A percentile compares a stretch with the other conserved stretches of the same genome.
These are phyloP conservation scores for Ceratitis capitata DNA, from an alignment of 1,140 invertebrate species.

Conservation along the genomic window DNA sequence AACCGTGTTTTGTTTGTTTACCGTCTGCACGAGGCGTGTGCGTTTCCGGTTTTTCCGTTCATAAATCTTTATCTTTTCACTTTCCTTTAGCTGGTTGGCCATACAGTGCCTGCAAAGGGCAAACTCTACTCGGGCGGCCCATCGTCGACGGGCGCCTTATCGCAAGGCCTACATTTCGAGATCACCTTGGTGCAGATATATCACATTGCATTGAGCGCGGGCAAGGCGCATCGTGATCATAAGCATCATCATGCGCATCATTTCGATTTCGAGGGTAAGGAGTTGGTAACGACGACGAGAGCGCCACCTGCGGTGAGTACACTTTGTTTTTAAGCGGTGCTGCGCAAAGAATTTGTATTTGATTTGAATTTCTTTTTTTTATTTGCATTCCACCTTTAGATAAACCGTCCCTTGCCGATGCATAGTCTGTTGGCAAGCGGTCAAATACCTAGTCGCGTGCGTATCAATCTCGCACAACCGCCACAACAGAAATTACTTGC, in stretches of 20 bases:
- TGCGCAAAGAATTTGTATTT: not conserved
- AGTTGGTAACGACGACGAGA: slow-evolving; percentile 68
- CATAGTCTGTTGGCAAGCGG: slow-evolving; percentile 74
- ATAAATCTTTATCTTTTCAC: not conserved
- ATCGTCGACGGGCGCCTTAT: slow-evolving; percentile 74
- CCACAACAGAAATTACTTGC: not conserved
- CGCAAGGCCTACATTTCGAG: slow-evolving; percentile 78
- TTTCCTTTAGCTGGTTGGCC: slow-evolving; percentile 75
- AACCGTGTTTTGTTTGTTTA: too few species aligned
- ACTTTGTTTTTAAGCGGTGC: too few species aligned
- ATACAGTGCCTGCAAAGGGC: slow-evolving; percentile 79
- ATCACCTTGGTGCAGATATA: slow-evolving; percentile 82
- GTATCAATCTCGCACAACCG: slow-evolving; percentile 68
- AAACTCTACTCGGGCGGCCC: slow-evolving; percentile 74
- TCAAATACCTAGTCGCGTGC: slow-evolving; percentile 72
- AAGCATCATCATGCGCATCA: slow-evolving; percentile 85
- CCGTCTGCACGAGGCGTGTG: not conserved
- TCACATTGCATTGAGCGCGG: slow-evolving; percentile 79
- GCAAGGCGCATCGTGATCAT: slow-evolving; percentile 84
- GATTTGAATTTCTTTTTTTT: not conserved
- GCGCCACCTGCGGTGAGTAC: slow-evolving; percentile 67
- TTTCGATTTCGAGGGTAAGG: slow-evolving; percentile 77
- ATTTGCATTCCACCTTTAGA: slow-evolving; percentile 54
- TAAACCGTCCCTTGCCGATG: slow-evolving; percentile 67
- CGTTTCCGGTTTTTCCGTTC: not conserved